A percentile compares a stretch with the other conserved stretches of the same genome.
These are phyloP conservation scores for Cyclophora punctaria DNA, from an alignment of 2,888 invertebrate genomes.

Conservation along the genomic window DNA sequence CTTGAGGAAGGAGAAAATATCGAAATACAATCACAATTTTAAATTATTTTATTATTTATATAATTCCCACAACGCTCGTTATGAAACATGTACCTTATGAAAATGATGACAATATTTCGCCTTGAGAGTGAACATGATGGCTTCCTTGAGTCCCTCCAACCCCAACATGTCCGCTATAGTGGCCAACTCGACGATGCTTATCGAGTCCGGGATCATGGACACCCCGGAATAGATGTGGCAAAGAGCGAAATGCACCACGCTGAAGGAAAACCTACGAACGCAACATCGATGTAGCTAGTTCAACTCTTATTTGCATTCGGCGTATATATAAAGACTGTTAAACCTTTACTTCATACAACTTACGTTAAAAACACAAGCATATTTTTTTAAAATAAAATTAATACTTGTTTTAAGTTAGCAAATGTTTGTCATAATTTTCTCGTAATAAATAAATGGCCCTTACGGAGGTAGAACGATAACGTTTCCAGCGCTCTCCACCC, in stretches of 20 bases:
- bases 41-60: constrained; percentile 5
- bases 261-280: constrained; percentile 82
- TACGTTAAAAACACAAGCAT: neutral
- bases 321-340: neutral
- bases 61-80: no score
- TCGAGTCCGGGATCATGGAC: constrained; percentile 89
- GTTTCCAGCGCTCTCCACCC: constrained; percentile 85
- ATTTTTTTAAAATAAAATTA: constrained; percentile 1
- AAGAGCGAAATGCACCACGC: constrained; percentile 91
- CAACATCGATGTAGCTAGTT: constrained; percentile 1
- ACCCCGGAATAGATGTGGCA: constrained; percentile 96
- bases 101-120: constrained; percentile 95
- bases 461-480: constrained; percentile 90
- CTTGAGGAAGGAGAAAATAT: no score
- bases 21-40: no score
- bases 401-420: no score
- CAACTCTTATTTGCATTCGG: neutral
- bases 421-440: no score
- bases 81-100: constrained; percentile 79
- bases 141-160: constrained; percentile 93
- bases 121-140: constrained; percentile 90
- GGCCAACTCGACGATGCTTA: constrained; percentile 90
- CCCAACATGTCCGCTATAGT: constrained; percentile 93
- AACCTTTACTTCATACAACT: neutral
- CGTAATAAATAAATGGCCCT: constrained; percentile 22